Evolutionary conservation across 2,113 vertebrate species (phyloP).

Genomic region (Empidonax traillii): DNA sequence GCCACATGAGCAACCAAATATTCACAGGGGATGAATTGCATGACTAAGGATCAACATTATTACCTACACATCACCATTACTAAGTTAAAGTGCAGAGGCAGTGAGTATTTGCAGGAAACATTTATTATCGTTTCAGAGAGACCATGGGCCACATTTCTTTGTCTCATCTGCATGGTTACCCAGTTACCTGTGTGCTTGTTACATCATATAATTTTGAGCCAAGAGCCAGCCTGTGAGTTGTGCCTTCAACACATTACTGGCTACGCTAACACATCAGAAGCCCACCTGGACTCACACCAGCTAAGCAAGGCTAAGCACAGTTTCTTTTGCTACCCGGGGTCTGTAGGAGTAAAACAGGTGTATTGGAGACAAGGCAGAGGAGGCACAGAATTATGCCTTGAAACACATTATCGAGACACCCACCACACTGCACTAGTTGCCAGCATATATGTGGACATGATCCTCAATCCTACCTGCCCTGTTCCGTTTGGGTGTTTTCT

Average conservation of each 20-base stretch:
- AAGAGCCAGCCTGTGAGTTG: not conserved
- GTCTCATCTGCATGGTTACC: not conserved
- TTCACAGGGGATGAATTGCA: not conserved
- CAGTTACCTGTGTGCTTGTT: not conserved
- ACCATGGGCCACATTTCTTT: not conserved
- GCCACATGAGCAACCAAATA: not conserved
- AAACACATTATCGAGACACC: not conserved
- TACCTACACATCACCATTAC: not conserved
- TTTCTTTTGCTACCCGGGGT: not conserved
- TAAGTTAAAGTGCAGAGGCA: not conserved
- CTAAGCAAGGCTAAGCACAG: not conserved
- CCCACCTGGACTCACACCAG: not conserved
- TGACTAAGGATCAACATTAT: not conserved
- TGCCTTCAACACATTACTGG: not conserved
- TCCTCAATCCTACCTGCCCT: not conserved
- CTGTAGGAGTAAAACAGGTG: rapidly evolving
- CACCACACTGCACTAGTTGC: not conserved
- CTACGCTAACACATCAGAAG: not conserved
- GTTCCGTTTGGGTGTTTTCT: not conserved
- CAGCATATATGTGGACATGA: not conserved
- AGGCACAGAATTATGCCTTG: not conserved
- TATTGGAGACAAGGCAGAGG: not conserved
- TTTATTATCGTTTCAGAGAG: not conserved
- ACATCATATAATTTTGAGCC: not conserved
- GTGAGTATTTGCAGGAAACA: not conserved